Evolutionary conservation across 2,888 invertebrate genomes (phyloP), one percentile per base, ranked within the genome.

Genomic region (Melikaiella ostensackeni): DNA sequence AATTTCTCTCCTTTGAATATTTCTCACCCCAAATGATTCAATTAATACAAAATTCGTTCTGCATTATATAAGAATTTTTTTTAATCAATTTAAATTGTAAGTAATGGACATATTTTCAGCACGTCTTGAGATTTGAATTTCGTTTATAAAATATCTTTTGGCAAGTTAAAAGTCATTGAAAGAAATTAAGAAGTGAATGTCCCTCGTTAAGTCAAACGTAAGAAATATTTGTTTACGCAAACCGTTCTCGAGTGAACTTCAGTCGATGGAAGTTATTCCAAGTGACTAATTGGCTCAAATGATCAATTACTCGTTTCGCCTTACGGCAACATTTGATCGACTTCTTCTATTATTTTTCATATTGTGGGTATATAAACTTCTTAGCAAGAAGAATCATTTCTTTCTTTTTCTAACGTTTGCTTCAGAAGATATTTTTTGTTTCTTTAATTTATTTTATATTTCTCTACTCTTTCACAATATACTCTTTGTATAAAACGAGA

Each of bases 211-310:
- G 70, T 50, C n/a, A 33, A 50, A 33, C 30, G 33, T 70, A 70
- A 70, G 50, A 46, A 50, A 70, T 50, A 70, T 70, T 70, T 70
- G 70, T 70, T 70, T 70, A 70, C 70, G 70, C 70, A 70, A 70
- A 70, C 21, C 70, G 50, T 70, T 70, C 50, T 70, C 50, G 30
- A 70, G 21, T 70, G 70, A 70, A 70, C 70, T 70, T 70, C 50
- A 70, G 70, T 70, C 70, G 70, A 70, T 70, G 70, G 50, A 70
- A 70, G 50, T 70, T 70, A 70, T 70, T 70, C 30, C 70, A 70
- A 70, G 70, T 70, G 70, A 55, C 50, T 70, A 70, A 70, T 70
- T 70, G 70, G 70, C 70, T 70, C 70, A 70, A 70, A 70, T 50
- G 70, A 70, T 70, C 70, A 70, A 70, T 70, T 70, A 70, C 33